phyloP scores from a whole-genome alignment of 2,888 invertebrate genomes.

The Germaria angustata region DNA sequence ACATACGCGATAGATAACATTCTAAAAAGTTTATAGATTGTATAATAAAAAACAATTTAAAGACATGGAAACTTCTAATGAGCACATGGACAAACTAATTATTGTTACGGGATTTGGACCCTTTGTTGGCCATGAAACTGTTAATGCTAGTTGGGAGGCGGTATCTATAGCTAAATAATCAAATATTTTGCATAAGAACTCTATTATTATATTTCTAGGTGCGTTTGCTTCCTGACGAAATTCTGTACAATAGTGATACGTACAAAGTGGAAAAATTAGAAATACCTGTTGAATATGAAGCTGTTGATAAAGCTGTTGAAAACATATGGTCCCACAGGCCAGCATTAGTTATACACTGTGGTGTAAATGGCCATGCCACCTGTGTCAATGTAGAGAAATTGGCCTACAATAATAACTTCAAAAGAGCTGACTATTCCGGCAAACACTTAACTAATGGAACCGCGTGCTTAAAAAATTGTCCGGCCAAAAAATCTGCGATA shows the following conservation, averaged over 20 bases:
- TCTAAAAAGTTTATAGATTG: neutral
- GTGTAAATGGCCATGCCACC: slow-evolving; percentile 76
- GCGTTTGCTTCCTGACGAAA: slow-evolving; percentile 81
- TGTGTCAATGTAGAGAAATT: slow-evolving; percentile 77
- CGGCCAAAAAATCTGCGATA: slow-evolving; percentile 68
- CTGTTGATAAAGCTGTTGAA: slow-evolving; percentile 83
- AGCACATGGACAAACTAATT: slow-evolving; percentile 70
- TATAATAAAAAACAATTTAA: neutral
- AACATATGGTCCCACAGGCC: slow-evolving; percentile 85
- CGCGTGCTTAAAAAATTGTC: slow-evolving; percentile 70
- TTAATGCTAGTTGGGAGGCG: slow-evolving; percentile 90
- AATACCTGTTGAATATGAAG: slow-evolving; percentile 85
- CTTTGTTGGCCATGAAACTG: slow-evolving; percentile 83
- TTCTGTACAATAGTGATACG: slow-evolving; percentile 76
- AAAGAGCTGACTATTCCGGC: slow-evolving; percentile 75
- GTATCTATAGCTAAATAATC: slow-evolving; percentile 77
- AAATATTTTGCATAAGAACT: neutral
- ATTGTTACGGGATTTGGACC: slow-evolving; percentile 89
- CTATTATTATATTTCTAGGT: slow-evolving; percentile 26
- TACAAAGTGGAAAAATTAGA: slow-evolving; percentile 82
- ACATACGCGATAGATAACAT: neutral
- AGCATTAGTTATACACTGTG: slow-evolving; percentile 79
- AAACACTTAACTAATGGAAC: slow-evolving; percentile 70
- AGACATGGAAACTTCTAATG: neutral
- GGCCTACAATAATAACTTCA: slow-evolving; percentile 78